Percentiles rank a stretch among this genome's conserved stretches.
phyloP scores from a whole-genome alignment of 2,113 vertebrate genomes.

The Dipodomys ordii region DNA sequence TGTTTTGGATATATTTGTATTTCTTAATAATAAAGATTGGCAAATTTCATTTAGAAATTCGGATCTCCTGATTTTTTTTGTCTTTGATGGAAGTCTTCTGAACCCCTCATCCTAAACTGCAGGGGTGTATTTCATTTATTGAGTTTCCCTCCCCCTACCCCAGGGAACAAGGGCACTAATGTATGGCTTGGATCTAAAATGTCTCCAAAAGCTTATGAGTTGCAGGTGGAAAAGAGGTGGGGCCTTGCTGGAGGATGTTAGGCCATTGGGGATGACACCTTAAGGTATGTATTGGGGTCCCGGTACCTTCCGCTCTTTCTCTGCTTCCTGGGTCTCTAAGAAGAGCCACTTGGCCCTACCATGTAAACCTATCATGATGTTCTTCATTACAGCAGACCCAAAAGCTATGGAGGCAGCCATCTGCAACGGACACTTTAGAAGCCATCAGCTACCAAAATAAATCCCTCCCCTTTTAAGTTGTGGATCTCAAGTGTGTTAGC shows the following conservation, averaged over 20 bases:
- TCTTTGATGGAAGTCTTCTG: neutral
- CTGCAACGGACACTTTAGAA: neutral
- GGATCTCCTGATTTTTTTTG: neutral
- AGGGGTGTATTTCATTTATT: neutral
- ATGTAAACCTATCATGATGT: neutral
- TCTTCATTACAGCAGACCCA: neutral
- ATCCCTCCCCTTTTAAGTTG: neutral
- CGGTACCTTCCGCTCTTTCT: neutral
- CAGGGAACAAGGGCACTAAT: neutral
- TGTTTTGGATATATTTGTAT: neutral
- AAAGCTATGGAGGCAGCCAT: neutral
- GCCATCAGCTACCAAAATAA: neutral
- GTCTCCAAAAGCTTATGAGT: neutral
- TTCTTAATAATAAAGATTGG: conserved; percentile 4
- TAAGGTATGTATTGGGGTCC: neutral
- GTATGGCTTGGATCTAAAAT: neutral
- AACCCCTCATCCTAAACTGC: neutral
- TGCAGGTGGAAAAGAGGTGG: neutral
- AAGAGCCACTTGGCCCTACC: neutral
- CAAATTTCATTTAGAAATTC: conserved; percentile 3
- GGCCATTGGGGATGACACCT: neutral
- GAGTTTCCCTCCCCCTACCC: neutral
- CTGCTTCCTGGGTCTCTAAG: neutral
- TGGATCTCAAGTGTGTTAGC: neutral
- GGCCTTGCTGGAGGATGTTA: neutral